Percentiles rank a stretch among this genome's conserved stretches.
phyloP scores from a whole-genome alignment of 2,797 vertebrate species.

The Microctenopoma steveboyesi region DNA sequence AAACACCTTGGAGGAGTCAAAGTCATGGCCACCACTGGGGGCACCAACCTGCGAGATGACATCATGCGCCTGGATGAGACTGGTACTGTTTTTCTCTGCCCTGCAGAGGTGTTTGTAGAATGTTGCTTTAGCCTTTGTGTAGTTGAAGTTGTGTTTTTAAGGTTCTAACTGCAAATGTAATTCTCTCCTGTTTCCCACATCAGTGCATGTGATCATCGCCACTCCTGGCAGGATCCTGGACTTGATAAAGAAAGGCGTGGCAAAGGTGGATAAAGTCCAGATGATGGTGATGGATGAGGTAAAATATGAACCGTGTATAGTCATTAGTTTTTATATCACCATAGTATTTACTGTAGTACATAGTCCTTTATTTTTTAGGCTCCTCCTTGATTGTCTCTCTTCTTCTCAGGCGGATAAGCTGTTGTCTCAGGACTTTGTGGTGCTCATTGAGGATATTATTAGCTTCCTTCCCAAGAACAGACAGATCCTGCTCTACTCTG shows the following conservation, averaged over 20 bases:
- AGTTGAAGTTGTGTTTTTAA: background rate
- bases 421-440: slow-evolving; percentile 88
- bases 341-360: background rate
- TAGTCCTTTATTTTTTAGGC: background rate
- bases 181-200: background rate
- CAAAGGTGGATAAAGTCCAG: slow-evolving; percentile 84
- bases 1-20: slow-evolving; percentile 87
- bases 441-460: slow-evolving; percentile 88
- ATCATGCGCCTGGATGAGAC: slow-evolving; percentile 87
- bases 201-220: slow-evolving; percentile 88
- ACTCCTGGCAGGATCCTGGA: slow-evolving; percentile 87
- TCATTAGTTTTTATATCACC: background rate
- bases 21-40: slow-evolving; percentile 88
- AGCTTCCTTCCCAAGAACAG: slow-evolving; percentile 85
- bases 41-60: slow-evolving; percentile 87
- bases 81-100: slow-evolving; percentile 52
- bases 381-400: background rate
- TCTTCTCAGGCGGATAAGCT: slow-evolving; percentile 85
- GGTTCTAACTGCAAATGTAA: background rate
- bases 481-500: slow-evolving; percentile 88
- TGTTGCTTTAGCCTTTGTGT: background rate
- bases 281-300: slow-evolving; percentile 91
- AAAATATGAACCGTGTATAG: slow-evolving; percentile 7
- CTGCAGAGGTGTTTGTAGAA: too few relatives aligned
- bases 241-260: slow-evolving; percentile 87